Conservation (phyloP, 2,888 invertebrate species). For the Habrosyne pyritoides region DNA sequence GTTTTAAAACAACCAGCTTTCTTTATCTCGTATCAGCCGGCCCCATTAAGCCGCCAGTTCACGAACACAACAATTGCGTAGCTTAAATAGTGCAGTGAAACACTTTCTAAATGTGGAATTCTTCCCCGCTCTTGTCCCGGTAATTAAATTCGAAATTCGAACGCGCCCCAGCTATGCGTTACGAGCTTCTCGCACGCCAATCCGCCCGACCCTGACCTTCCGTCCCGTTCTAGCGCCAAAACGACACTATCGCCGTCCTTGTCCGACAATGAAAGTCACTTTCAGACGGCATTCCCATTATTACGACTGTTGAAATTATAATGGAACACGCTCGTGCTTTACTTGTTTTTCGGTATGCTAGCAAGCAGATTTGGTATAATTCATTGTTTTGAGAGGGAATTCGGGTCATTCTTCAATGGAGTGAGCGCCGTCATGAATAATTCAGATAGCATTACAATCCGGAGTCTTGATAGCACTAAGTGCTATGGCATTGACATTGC, state of each 20-base stretch:
- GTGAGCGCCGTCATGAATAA: background rate
- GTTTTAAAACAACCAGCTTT: background rate
- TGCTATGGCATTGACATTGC: background rate
- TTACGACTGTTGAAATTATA: constrained; percentile 45
- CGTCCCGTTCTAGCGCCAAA: constrained; percentile 21
- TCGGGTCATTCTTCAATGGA: background rate
- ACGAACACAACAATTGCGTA: constrained; percentile 2
- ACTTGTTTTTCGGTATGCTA: constrained; percentile 34
- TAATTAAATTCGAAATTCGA: constrained; percentile 45
- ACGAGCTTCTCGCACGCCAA: constrained; percentile 47
- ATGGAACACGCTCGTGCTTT: constrained; percentile 36
- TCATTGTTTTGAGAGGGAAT: constrained; percentile 5
- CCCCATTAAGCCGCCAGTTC: background rate
- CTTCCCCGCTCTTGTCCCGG: constrained; percentile 38
- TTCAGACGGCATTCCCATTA: constrained; percentile 46
- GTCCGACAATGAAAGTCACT: constrained; percentile 41
- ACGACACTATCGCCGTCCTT: constrained; percentile 23
- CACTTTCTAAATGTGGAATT: constrained; percentile 42
- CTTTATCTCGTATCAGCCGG: background rate
- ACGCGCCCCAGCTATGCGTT: constrained; percentile 25
- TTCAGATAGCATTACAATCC: background rate
- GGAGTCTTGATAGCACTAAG: background rate
- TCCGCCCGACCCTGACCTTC: constrained; percentile 36
- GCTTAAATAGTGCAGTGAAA: constrained; percentile 15
- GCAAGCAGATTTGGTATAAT: constrained; percentile 24